These are phyloP conservation scores for Betta splendens DNA, from an alignment of 2,797 vertebrate genomes.

Conservation along the genomic window DNA sequence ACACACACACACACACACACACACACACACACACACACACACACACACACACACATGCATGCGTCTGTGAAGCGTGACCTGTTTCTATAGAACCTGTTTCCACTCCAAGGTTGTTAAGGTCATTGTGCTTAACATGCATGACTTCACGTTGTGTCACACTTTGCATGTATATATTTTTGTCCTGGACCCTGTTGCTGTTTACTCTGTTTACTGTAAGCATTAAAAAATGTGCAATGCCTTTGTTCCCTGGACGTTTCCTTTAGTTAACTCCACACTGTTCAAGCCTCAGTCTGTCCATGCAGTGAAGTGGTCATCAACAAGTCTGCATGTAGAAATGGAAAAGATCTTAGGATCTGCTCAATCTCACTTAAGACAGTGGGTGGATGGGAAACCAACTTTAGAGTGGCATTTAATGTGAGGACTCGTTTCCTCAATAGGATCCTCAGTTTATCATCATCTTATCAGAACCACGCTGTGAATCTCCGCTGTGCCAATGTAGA, in stretches of 20 bases:
- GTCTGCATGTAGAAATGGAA: background rate
- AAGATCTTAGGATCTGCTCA: too few relatives aligned
- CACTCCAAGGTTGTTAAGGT: conserved; percentile 10
- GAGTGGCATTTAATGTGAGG: background rate
- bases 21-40: too few relatives aligned
- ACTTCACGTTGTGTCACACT: background rate
- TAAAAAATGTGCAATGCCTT: conserved; percentile 4
- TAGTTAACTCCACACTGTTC: background rate
- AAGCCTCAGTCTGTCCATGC: too few relatives aligned
- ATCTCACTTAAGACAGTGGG: too few relatives aligned
- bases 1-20: too few relatives aligned
- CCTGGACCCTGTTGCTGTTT: too few relatives aligned
- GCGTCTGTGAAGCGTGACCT: conserved; percentile 7
- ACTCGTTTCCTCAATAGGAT: background rate
- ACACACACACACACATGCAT: too few relatives aligned
- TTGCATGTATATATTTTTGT: background rate
- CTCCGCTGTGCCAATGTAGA: too few relatives aligned
- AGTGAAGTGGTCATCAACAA: background rate
- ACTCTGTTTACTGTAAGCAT: conserved; percentile 7
- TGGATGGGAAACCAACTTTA: background rate
- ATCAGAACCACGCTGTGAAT: too few relatives aligned
- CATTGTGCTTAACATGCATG: conserved; percentile 14
- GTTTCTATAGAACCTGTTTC: conserved; percentile 38
- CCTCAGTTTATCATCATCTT: too few relatives aligned
- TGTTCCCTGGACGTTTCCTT: background rate